These are phyloP conservation scores for Bovichtus variegatus DNA, from an alignment of 2,797 vertebrate genomes.

Conservation along the genomic window DNA sequence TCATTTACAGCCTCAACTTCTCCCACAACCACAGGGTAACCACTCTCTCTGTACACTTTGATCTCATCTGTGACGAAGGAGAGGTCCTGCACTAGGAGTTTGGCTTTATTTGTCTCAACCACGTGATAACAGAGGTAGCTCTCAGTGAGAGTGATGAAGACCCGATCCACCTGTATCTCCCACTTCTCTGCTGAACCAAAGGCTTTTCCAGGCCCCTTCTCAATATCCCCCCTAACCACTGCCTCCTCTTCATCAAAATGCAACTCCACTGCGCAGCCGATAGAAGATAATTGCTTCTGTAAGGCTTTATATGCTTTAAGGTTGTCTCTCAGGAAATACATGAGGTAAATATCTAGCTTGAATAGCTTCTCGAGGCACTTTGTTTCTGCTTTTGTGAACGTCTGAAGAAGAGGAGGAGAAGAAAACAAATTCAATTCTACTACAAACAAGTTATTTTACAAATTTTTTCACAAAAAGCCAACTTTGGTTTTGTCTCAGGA, in stretches of 20 bases:
- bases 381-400: conserved; percentile 3
- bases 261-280: conserved; percentile 38
- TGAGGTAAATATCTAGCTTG: conserved; percentile 44
- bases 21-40: conserved; percentile 72
- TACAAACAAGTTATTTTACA: too few species aligned
- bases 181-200: conserved; percentile 37
- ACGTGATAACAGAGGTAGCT: conserved; percentile 59
- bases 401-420: conserved; percentile 24
- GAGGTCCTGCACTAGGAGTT: conserved; percentile 43
- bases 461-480: too few species aligned
- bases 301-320: conserved; percentile 37
- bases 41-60: conserved; percentile 50
- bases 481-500: too few species aligned
- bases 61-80: conserved; percentile 44
- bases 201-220: conserved; percentile 28
- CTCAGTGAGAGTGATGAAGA: conserved; percentile 27
- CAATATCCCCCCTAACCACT: conserved; percentile 51
- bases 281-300: conserved; percentile 43
- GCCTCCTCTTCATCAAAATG: conserved; percentile 47
- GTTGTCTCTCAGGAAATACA: conserved; percentile 70
- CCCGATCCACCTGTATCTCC: conserved; percentile 58
- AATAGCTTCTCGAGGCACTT: conserved; percentile 59
- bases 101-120: conserved; percentile 28
- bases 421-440: not conserved
- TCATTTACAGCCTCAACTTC: conserved; percentile 39